Evolutionary conservation across 2,113 vertebrate species (phyloP).

Genomic region (Heliornis fulica): DNA sequence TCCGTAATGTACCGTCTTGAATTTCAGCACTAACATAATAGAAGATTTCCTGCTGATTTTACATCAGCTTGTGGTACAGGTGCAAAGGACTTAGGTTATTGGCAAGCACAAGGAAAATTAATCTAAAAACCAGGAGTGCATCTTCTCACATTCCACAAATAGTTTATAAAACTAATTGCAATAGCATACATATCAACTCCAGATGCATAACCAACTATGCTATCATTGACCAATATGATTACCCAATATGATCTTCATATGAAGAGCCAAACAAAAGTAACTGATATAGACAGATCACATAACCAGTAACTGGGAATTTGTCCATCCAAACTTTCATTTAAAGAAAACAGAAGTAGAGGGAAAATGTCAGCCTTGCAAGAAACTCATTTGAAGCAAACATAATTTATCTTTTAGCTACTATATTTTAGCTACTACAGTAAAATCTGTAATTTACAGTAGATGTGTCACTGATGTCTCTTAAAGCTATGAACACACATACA

Average conservation of each 20-base stretch:
- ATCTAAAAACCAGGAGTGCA: slow-evolving; percentile 63
- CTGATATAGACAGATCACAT: slow-evolving; percentile 42
- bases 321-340: not conserved
- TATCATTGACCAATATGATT: slow-evolving; percentile 8
- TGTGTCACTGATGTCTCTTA: not conserved
- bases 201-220: not conserved
- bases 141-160: slow-evolving; percentile 66
- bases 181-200: slow-evolving; percentile 23
- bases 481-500: not conserved
- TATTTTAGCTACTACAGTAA: not conserved
- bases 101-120: slow-evolving; percentile 42
- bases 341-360: not conserved
- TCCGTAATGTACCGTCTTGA: slow-evolving; percentile 42
- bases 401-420: not conserved
- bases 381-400: not conserved
- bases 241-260: slow-evolving; percentile 2
- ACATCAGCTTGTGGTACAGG: slow-evolving; percentile 61
- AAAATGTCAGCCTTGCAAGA: not conserved
- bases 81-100: slow-evolving; percentile 60
- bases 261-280: slow-evolving; percentile 37
- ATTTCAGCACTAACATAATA: slow-evolving; percentile 40
- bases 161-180: slow-evolving; percentile 67
- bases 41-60: slow-evolving; percentile 68
- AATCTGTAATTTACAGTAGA: not conserved
- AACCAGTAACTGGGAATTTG: slow-evolving; percentile 35